These are phyloP conservation scores for Furcifer pardalis DNA, from an alignment of 2,797 vertebrate species.

Conservation along the genomic window DNA sequence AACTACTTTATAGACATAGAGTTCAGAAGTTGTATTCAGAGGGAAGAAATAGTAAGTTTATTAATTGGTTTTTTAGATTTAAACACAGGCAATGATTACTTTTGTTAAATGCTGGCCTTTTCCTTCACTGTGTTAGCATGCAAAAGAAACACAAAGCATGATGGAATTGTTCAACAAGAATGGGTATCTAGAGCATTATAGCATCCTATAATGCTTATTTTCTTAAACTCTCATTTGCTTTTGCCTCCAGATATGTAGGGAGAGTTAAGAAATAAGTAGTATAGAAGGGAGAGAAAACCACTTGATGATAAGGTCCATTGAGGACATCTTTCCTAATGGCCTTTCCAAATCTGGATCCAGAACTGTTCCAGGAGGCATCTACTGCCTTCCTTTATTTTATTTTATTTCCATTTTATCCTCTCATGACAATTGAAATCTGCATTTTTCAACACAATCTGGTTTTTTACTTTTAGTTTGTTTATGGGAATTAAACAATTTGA, in stretches of 20 bases:
- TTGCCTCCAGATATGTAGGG: not conserved
- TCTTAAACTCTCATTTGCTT: not conserved
- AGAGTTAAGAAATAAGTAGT: not conserved
- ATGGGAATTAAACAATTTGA: not conserved
- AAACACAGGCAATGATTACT: no score
- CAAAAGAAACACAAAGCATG: no score
- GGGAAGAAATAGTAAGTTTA: no score
- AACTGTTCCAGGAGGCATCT: not conserved
- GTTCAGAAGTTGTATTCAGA: no score
- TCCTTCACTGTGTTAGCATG: no score
- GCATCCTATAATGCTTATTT: not conserved
- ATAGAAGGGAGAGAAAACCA: not conserved
- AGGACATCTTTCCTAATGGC: not conserved
- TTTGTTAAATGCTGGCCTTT: no score
- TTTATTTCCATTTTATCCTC: not conserved
- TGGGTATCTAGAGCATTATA: no score
- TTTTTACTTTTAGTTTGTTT: not conserved
- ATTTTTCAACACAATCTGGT: not conserved
- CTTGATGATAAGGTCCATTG: not conserved
- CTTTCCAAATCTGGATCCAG: not conserved
- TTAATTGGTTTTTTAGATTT: no score
- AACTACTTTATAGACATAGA: no score
- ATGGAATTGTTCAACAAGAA: no score
- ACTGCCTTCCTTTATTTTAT: no score
- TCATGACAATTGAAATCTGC: not conserved